Evolutionary conservation across 2,888 invertebrate species (phyloP).

Genomic region (Microchrysa polita): DNA sequence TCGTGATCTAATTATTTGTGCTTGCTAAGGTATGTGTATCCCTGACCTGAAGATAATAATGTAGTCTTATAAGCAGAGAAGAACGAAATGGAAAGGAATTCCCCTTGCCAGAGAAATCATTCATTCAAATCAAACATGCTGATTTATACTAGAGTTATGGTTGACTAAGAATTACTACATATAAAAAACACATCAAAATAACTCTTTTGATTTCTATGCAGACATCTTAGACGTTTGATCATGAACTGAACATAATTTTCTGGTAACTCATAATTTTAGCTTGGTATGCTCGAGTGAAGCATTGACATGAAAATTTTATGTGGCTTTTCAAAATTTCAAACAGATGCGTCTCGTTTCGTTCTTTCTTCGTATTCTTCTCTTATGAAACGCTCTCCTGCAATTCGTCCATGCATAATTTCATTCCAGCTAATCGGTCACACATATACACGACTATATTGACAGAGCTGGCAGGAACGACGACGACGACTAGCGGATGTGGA

Average conservation of each 20-base stretch:
- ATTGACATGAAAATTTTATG: slow-evolving; percentile 37
- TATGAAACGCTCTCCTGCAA: slow-evolving; percentile 1
- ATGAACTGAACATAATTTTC: slow-evolving; percentile 29
- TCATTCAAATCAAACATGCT: too few relatives aligned
- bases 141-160: too few relatives aligned
- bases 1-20: too few relatives aligned
- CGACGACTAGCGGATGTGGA: too few relatives aligned
- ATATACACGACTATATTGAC: slow-evolving; percentile 10
- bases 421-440: slow-evolving; percentile 43
- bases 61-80: too few relatives aligned
- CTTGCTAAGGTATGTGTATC: too few relatives aligned
- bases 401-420: slow-evolving; percentile 37
- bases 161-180: too few relatives aligned
- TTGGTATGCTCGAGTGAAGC: not conserved
- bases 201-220: not conserved
- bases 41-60: too few relatives aligned
- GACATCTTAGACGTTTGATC: slow-evolving; percentile 20
- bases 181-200: too few relatives aligned
- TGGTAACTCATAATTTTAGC: slow-evolving; percentile 25
- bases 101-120: too few relatives aligned
- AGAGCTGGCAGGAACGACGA: not conserved
- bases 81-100: too few relatives aligned
- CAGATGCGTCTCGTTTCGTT: slow-evolving; percentile 8
- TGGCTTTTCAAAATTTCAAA: slow-evolving; percentile 24
- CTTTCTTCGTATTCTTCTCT: not conserved